Evolutionary conservation across 2,113 vertebrate genomes (phyloP).

Genomic region (Bubalus kerabau): DNA sequence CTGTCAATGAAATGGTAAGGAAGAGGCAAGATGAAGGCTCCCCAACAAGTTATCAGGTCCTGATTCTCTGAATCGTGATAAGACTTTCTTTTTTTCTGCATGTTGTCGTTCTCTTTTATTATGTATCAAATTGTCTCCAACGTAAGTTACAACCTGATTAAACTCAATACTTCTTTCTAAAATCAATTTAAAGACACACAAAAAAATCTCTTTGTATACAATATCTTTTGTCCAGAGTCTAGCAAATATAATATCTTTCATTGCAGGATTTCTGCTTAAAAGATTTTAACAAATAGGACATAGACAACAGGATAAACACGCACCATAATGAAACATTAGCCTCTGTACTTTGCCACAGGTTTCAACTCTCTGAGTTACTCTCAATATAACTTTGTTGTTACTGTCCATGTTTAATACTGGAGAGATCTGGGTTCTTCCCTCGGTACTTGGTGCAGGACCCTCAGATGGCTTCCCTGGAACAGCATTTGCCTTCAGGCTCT

Average conservation of each 20-base stretch:
- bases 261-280: background rate
- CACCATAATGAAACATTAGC: background rate
- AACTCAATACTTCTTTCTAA: background rate
- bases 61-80: background rate
- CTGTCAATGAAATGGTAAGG: background rate
- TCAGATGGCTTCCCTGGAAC: background rate
- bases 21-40: background rate
- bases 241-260: background rate
- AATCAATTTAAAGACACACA: background rate
- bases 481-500: background rate
- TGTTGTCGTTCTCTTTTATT: background rate
- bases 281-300: background rate
- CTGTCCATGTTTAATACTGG: background rate
- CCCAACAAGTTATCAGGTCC: background rate
- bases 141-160: background rate
- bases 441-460: background rate
- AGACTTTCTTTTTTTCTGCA: background rate
- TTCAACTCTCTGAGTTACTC: background rate
- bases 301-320: fast-evolving
- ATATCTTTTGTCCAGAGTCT: background rate
- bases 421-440: background rate
- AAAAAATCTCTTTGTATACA: background rate
- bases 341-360: background rate
- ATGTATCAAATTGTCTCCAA: background rate
- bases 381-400: background rate